These are phyloP conservation scores for Narcine bancroftii DNA, from an alignment of 2,113 vertebrate species.

Conservation along the genomic window DNA sequence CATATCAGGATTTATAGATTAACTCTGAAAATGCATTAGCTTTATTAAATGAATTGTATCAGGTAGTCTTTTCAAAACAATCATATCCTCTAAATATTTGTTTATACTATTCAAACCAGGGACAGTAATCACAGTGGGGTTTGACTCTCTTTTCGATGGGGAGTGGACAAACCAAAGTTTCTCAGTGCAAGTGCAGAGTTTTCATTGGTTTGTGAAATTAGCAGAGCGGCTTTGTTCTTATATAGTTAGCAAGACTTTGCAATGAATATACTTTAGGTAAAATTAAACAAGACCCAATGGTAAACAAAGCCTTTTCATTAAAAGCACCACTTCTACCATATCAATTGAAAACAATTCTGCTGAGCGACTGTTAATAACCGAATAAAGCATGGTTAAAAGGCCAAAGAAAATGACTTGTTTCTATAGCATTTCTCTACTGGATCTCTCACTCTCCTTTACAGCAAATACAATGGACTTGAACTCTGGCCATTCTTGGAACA, in stretches of 20 bases:
- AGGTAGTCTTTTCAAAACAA: background rate
- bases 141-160: constrained; percentile 31
- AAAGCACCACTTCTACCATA: background rate
- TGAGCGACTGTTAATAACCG: background rate
- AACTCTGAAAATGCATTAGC: background rate
- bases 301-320: background rate
- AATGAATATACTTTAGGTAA: background rate
- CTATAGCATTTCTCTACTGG: background rate
- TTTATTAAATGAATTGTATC: constrained; percentile 6
- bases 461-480: background rate
- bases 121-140: background rate
- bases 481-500: background rate
- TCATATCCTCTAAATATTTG: constrained; percentile 19
- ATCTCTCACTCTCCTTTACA: background rate
- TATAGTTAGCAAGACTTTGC: background rate
- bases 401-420: background rate
- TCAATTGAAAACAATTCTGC: background rate
- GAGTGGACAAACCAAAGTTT: background rate
- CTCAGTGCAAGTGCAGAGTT: background rate
- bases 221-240: constrained; percentile 11
- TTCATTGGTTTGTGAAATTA: constrained; percentile 15
- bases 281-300: background rate
- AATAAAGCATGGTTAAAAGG: background rate
- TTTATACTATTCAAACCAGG: constrained; percentile 16
- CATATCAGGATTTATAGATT: background rate